A percentile compares a stretch with the other conserved stretches of the same genome.
Evolutionary conservation across 1,140 invertebrate genomes (phyloP).

Genomic region (Habropoda laboriosa): DNA sequence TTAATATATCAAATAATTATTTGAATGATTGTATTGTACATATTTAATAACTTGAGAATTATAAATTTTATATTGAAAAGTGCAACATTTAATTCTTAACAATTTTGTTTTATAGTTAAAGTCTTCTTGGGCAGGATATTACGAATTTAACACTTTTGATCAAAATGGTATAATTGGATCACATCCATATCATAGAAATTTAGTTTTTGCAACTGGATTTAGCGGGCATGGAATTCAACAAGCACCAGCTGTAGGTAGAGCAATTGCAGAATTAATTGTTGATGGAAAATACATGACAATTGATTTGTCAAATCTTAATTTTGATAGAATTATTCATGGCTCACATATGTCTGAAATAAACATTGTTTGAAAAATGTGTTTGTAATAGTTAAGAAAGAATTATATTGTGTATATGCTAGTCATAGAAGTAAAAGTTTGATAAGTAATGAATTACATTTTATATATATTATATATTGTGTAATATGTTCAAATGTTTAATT

Average conservation of each 20-base stretch:
- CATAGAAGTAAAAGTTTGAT: not conserved
- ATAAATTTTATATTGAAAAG: slow-evolving; percentile 3
- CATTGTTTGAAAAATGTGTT: slow-evolving; percentile 24
- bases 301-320: slow-evolving; percentile 89
- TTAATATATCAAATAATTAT: too few species aligned
- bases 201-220: slow-evolving; percentile 95
- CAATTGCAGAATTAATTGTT: slow-evolving; percentile 91
- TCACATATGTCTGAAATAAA: slow-evolving; percentile 84
- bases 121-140: slow-evolving; percentile 92
- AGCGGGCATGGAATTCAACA: slow-evolving; percentile 96
- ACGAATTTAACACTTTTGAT: slow-evolving; percentile 96
- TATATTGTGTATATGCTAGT: not conserved
- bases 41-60: slow-evolving; percentile 53
- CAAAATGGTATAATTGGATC: slow-evolving; percentile 95
- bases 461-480: not conserved
- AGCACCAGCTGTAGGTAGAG: slow-evolving; percentile 93
- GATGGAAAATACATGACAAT: slow-evolving; percentile 88
- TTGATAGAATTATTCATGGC: slow-evolving; percentile 90
- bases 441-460: not conserved
- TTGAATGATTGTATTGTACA: too few species aligned
- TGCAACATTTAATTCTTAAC: not conserved
- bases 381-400: not conserved
- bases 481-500: too few species aligned
- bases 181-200: slow-evolving; percentile 93
- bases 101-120: slow-evolving; percentile 85